These are phyloP conservation scores for Dendronephthya gigantea DNA, from an alignment of 64 coral and sea anemone species.

Conservation along the genomic window DNA sequence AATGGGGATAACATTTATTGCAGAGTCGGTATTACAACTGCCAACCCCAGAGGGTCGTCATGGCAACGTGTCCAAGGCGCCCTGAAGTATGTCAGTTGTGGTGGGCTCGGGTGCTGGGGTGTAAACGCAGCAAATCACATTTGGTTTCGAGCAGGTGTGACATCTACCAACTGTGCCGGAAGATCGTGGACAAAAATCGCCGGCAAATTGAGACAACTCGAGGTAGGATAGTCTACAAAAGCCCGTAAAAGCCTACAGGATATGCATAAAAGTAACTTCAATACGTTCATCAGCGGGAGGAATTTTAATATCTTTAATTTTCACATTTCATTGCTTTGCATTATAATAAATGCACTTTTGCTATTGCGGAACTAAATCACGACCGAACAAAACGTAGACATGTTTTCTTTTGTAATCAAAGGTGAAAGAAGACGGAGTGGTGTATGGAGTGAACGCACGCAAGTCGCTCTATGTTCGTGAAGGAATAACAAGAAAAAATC, in stretches of 20 bases:
- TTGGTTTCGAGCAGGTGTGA: neutral
- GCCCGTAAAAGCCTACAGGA: no score
- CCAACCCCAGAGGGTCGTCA: neutral
- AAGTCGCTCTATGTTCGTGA: neutral
- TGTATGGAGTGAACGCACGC: neutral
- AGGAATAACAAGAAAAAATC: neutral
- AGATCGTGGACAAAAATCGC: neutral
- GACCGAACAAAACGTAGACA: no score
- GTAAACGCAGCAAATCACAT: neutral
- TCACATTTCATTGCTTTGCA: no score
- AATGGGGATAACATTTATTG: neutral
- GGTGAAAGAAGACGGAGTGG: neutral
- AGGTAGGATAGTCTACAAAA: neutral
- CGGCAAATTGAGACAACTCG: neutral
- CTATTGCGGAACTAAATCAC: no score
- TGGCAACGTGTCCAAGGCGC: neutral
- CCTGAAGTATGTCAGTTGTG: neutral
- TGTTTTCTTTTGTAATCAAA: no score
- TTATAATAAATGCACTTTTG: no score
- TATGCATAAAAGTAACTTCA: no score
- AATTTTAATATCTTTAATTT: no score
- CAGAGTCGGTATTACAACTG: conserved; percentile 1
- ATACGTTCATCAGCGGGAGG: no score
- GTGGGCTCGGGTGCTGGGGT: conserved; percentile 13
- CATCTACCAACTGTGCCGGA: neutral